These are phyloP conservation scores for Sicus ferrugineus DNA, from an alignment of 2,888 invertebrate genomes.

Conservation along the genomic window DNA sequence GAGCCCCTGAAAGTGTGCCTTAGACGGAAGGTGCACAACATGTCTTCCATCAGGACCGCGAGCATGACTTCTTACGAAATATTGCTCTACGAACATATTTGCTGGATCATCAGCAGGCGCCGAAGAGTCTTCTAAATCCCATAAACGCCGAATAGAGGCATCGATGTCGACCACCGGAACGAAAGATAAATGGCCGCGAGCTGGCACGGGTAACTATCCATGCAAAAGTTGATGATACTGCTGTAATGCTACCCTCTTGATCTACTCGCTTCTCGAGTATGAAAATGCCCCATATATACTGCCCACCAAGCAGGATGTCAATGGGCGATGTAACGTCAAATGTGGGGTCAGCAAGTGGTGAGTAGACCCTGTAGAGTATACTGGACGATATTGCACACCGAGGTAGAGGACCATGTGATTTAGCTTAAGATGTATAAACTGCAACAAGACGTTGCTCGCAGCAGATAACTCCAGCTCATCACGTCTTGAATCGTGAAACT, in stretches of 20 bases:
- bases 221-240: neutral
- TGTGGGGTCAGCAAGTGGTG: neutral
- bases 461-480: too few species aligned
- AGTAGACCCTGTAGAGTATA: too few species aligned
- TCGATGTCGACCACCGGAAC: neutral
- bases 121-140: neutral
- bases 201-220: neutral
- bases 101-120: neutral
- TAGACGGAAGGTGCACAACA: slow-evolving; percentile 1
- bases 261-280: neutral
- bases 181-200: neutral
- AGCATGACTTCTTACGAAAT: neutral
- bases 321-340: neutral
- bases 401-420: too few species aligned
- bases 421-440: too few species aligned
- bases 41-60: neutral
- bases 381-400: too few species aligned
- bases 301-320: neutral
- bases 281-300: neutral
- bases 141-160: neutral
- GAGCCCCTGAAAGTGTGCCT: neutral
- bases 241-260: neutral
- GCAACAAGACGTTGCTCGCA: too few species aligned
- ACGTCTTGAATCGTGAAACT: too few species aligned
- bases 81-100: neutral